Conservation (phyloP, 2,888 invertebrate genomes). For the Drosophila neotestacea region DNA sequence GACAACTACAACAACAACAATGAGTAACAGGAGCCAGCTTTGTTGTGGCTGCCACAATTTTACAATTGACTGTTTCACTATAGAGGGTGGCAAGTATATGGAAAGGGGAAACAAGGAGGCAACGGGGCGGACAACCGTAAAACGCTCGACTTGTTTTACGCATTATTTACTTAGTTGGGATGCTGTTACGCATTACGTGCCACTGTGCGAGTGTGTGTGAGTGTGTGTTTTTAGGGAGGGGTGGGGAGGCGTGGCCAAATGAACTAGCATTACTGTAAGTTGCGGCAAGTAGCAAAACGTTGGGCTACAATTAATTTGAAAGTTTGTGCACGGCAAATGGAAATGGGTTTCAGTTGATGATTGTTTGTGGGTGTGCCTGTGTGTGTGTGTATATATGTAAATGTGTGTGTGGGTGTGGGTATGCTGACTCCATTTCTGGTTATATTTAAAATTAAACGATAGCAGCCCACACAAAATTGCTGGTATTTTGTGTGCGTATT, state of each 20-base stretch:
- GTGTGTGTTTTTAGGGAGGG: conserved; percentile 3
- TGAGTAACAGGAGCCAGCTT: conserved; percentile 31
- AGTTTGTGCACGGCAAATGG: conserved; percentile 47
- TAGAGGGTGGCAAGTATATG: neutral
- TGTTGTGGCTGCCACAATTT: conserved; percentile 72
- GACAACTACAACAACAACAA: conserved; percentile 35
- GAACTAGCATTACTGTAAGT: conserved; percentile 70
- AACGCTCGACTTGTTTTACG: conserved; percentile 80
- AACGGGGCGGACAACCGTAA: conserved; percentile 46
- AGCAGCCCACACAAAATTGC: conserved; percentile 9
- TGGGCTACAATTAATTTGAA: conserved; percentile 72
- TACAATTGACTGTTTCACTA: conserved; percentile 74
- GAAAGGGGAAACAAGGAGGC: neutral
- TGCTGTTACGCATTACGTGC: conserved; percentile 52
- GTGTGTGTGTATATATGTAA: neutral
- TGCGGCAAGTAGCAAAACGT: conserved; percentile 75
- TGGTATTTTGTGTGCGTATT: conserved; percentile 23
- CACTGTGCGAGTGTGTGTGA: conserved; percentile 18
- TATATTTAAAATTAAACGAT: conserved; percentile 22
- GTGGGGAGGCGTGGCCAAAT: conserved; percentile 66
- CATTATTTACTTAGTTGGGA: conserved; percentile 75
- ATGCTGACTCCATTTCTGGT: conserved; percentile 1
- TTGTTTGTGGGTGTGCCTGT: neutral
- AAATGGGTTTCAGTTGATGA: conserved; percentile 25
- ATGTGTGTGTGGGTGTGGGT: conserved; percentile 3